Percentiles rank a stretch among this genome's conserved stretches.
phyloP scores from a whole-genome alignment of 2,113 vertebrate genomes.

The Pluvialis apricaria region DNA sequence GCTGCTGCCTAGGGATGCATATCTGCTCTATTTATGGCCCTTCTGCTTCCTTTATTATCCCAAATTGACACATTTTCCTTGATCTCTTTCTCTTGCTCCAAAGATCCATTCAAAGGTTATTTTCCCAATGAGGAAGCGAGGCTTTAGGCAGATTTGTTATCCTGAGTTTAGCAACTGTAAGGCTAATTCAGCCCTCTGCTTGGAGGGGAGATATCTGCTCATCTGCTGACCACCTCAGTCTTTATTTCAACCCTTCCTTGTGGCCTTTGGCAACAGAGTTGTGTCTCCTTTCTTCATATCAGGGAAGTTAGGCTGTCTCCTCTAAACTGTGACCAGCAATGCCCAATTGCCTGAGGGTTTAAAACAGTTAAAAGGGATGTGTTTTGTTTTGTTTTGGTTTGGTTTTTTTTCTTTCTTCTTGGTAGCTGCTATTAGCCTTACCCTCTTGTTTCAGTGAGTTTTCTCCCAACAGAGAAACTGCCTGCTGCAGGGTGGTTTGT shows the following conservation, averaged over 20 bases:
- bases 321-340: neutral
- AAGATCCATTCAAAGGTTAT: constrained; percentile 54
- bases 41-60: constrained; percentile 63
- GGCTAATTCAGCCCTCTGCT: constrained; percentile 26
- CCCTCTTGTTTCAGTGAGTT: constrained; percentile 44
- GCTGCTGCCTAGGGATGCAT: constrained; percentile 34
- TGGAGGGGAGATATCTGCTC: constrained; percentile 43
- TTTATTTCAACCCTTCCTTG: constrained; percentile 1
- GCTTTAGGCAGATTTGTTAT: constrained; percentile 36
- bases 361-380: constrained; percentile 22
- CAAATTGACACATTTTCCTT: constrained; percentile 46
- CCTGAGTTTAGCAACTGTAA: constrained; percentile 36
- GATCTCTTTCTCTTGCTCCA: constrained; percentile 43
- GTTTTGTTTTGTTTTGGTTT: neutral
- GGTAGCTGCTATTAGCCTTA: constrained; percentile 56
- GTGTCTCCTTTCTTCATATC: neutral
- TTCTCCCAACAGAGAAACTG: constrained; percentile 53
- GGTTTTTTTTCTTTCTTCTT: neutral
- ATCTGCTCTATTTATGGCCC: constrained; percentile 62
- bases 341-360: constrained; percentile 9
- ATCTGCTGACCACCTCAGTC: neutral
- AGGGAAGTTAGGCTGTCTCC: neutral
- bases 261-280: constrained; percentile 36
- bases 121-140: constrained; percentile 54
- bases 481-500: constrained; percentile 57